phyloP scores from a whole-genome alignment of 2,888 invertebrate species.

The Atethmia centrago region DNA sequence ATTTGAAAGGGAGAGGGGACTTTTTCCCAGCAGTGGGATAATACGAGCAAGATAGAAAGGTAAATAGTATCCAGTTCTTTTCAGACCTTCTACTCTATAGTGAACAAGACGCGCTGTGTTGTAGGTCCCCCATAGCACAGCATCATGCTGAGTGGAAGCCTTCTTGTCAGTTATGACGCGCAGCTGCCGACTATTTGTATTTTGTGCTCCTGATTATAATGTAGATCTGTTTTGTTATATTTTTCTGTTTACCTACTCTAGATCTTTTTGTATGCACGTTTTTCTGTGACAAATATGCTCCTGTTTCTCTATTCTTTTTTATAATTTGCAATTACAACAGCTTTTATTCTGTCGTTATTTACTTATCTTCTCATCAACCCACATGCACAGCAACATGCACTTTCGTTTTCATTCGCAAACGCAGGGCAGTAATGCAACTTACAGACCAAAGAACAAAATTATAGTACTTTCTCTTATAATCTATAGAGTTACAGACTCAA shows the following conservation, averaged over 20 bases:
- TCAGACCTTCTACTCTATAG: neutral
- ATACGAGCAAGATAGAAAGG: neutral
- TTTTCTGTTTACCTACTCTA: too few relatives aligned
- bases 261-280: too few relatives aligned
- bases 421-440: neutral
- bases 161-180: too few relatives aligned
- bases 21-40: neutral
- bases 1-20: neutral
- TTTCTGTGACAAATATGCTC: too few relatives aligned
- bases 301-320: too few relatives aligned
- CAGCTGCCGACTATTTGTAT: too few relatives aligned
- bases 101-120: too few relatives aligned
- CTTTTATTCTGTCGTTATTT: neutral
- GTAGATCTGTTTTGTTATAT: too few relatives aligned
- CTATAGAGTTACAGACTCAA: too few relatives aligned
- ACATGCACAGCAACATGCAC: neutral
- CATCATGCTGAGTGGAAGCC: too few relatives aligned
- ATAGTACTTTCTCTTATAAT: neutral
- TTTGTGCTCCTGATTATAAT: too few relatives aligned
- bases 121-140: too few relatives aligned
- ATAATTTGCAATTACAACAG: neutral
- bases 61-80: neutral
- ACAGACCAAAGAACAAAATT: neutral
- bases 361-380: slow-evolving; percentile 4
- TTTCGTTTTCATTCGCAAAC: slow-evolving; percentile 30